Percentiles rank a stretch among this genome's conserved stretches.
phyloP scores from a whole-genome alignment of 2,797 vertebrate genomes.

The Anableps anableps region DNA sequence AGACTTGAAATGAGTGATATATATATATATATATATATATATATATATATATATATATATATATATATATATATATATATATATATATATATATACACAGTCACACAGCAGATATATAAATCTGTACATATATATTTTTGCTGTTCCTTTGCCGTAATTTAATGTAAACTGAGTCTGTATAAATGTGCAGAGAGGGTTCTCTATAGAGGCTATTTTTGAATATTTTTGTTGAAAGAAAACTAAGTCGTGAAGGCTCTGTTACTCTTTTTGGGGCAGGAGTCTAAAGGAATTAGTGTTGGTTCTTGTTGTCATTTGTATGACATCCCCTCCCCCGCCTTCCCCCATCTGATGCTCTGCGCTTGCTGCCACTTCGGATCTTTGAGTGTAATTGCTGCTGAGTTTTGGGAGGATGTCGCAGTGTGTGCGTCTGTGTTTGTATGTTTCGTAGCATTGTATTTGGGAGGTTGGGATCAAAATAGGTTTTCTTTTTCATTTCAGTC shows the following conservation, averaged over 20 bases:
- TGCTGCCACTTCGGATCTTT: conserved; percentile 60
- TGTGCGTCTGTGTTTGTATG: conserved; percentile 26
- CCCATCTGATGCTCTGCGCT: conserved; percentile 28
- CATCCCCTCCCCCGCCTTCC: conserved; percentile 3
- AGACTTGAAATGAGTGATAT: conserved; percentile 80
- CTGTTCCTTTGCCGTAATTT: conserved; percentile 76
- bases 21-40: conserved; percentile 79
- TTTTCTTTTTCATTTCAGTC: conserved; percentile 10
- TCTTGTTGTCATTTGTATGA: conserved; percentile 22
- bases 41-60: conserved; percentile 66
- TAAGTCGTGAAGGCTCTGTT: conserved; percentile 66
- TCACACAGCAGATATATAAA: conserved; percentile 68
- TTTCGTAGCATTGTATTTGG: conserved; percentile 39
- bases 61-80: conserved; percentile 77
- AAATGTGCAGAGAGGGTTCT: conserved; percentile 73
- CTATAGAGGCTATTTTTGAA: conserved; percentile 77
- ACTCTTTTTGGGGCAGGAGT: conserved; percentile 56
- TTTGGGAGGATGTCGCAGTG: conserved; percentile 45
- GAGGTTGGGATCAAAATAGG: conserved; percentile 23
- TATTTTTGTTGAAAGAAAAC: conserved; percentile 79
- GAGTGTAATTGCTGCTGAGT: conserved; percentile 63
- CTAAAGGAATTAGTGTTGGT: conserved; percentile 44
- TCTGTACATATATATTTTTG: conserved; percentile 70
- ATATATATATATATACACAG: conserved; percentile 72
- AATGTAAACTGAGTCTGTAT: conserved; percentile 75